Evolutionary conservation across 2,797 vertebrate genomes (phyloP).

Genomic region (Xiphophorus birchmanni): DNA sequence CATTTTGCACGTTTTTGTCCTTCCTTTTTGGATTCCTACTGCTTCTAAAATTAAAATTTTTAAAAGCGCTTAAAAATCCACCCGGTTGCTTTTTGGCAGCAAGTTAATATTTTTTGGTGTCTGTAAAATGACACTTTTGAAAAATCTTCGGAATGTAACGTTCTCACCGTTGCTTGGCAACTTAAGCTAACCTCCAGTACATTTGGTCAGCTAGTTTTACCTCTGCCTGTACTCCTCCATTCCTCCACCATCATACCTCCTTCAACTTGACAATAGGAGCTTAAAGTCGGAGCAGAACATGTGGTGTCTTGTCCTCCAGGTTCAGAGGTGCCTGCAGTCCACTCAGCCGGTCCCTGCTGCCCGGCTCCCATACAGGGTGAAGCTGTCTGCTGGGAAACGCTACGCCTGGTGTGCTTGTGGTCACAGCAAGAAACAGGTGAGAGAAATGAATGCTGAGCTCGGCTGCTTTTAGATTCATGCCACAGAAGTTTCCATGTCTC

Average conservation of each 20-base stretch:
- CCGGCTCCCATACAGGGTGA: conserved; percentile 81
- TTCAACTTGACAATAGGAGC: not conserved
- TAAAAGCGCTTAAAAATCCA: no score
- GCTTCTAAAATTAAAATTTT: no score
- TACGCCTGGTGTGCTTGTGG: conserved; percentile 90
- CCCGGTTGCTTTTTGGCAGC: no score
- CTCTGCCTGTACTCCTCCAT: not conserved
- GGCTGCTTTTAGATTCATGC: not conserved
- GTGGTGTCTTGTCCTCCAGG: conserved; percentile 34
- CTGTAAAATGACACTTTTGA: no score
- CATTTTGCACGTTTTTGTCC: no score
- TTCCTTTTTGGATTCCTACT: no score
- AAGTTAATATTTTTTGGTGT: no score
- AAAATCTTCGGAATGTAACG: no score
- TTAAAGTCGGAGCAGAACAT: not conserved
- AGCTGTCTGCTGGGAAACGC: conserved; percentile 80
- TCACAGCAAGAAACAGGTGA: conserved; percentile 87
- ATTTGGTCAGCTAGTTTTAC: no score
- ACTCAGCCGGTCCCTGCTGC: conserved; percentile 69
- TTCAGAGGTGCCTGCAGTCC: conserved; percentile 49
- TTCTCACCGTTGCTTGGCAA: no score
- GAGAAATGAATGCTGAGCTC: not conserved
- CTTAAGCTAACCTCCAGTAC: no score
- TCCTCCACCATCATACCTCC: not conserved
- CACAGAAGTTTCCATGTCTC: not conserved